Evolutionary conservation across 2,888 invertebrate genomes (phyloP).

Genomic region (Portevinia maculata): DNA sequence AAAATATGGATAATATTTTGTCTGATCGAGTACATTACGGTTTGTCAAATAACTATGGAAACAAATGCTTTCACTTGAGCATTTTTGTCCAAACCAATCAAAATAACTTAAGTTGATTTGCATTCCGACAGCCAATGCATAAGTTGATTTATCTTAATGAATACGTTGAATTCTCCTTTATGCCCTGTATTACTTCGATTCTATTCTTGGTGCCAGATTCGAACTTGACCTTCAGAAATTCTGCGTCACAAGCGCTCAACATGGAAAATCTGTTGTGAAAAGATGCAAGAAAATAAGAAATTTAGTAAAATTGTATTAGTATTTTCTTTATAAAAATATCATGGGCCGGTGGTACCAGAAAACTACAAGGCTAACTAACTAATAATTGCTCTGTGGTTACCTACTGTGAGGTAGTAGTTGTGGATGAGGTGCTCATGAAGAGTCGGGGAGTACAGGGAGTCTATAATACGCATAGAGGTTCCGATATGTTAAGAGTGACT

Average conservation of each 20-base stretch:
- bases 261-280: slow-evolving; percentile 18
- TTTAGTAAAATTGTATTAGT: neutral
- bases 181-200: slow-evolving; percentile 42
- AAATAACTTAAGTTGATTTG: neutral
- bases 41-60: no score
- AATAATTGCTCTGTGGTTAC: no score
- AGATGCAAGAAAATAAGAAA: slow-evolving; percentile 5
- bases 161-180: slow-evolving; percentile 40
- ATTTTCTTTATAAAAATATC: neutral
- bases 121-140: slow-evolving; percentile 23
- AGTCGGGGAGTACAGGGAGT: no score
- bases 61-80: no score
- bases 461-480: no score
- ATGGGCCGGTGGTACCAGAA: no score
- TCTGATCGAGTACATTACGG: no score
- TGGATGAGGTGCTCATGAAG: no score
- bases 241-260: neutral
- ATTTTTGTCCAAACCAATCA: neutral
- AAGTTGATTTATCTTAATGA: slow-evolving; percentile 47
- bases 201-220: slow-evolving; percentile 26
- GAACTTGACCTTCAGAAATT: slow-evolving; percentile 29
- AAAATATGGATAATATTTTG: no score
- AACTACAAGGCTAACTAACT: no score
- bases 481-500: no score
- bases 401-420: no score